Evolutionary conservation across 2,113 vertebrate genomes (phyloP).

Genomic region (Cranoglanis bouderius): DNA sequence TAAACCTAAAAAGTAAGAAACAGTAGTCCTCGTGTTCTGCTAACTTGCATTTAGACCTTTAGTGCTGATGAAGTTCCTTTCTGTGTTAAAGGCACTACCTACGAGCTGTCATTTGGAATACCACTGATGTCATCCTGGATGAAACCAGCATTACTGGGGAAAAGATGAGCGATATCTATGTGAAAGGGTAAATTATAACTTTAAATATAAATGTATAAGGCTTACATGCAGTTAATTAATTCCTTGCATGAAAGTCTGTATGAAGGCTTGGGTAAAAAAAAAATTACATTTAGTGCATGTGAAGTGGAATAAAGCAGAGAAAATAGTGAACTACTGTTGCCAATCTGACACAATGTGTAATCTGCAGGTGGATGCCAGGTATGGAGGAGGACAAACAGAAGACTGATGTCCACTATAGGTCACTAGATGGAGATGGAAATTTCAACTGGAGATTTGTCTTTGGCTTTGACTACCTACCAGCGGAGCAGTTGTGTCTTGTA

Average conservation of each 20-base stretch:
- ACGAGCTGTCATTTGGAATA: slow-evolving; percentile 92
- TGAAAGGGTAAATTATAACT: slow-evolving; percentile 83
- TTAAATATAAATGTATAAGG: background rate
- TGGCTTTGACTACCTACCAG: slow-evolving; percentile 91
- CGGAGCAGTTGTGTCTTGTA: slow-evolving; percentile 89
- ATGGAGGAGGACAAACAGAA: slow-evolving; percentile 98
- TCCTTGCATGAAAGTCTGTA: background rate
- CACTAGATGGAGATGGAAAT: slow-evolving; percentile 94
- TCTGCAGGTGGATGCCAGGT: slow-evolving; percentile 92
- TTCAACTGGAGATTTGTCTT: slow-evolving; percentile 98
- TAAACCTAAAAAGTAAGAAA: slow-evolving; percentile 89
- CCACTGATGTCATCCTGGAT: slow-evolving; percentile 91
- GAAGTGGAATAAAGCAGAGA: background rate
- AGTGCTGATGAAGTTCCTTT: background rate
- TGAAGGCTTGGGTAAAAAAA: background rate
- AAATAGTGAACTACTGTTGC: background rate
- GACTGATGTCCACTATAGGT: slow-evolving; percentile 97
- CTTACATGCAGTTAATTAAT: background rate
- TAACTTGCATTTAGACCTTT: background rate
- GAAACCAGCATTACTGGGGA: slow-evolving; percentile 97
- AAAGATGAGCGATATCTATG: slow-evolving; percentile 96
- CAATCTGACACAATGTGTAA: background rate
- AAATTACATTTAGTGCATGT: background rate
- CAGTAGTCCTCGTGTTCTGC: background rate
- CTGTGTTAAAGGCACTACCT: slow-evolving; percentile 76